Percentiles rank a stretch among this genome's conserved stretches.
These are phyloP conservation scores for Glyphotaelius pellucidus DNA, from an alignment of 2,888 invertebrate genomes.

Conservation along the genomic window DNA sequence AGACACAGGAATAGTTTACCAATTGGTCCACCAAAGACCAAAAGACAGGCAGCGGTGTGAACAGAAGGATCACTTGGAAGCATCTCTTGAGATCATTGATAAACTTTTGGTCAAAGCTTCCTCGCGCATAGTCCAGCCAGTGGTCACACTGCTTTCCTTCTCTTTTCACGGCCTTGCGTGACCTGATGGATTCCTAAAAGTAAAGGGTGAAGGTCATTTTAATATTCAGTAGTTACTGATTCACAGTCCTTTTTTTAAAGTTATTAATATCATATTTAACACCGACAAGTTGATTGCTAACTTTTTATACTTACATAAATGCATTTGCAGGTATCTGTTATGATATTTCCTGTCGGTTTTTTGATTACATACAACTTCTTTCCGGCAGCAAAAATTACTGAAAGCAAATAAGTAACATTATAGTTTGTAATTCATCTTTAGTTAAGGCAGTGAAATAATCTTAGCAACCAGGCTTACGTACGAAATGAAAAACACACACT, in stretches of 20 bases:
- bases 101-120: conserved; percentile 82
- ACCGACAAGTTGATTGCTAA: not conserved
- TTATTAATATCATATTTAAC: not conserved
- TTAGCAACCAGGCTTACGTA: too few species aligned
- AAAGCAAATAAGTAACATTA: conserved; percentile 67
- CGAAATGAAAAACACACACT: too few species aligned
- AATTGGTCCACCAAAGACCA: conserved; percentile 97
- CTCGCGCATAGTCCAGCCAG: conserved; percentile 93
- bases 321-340: conserved; percentile 81
- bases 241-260: not conserved
- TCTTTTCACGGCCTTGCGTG: conserved; percentile 67
- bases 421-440: not conserved
- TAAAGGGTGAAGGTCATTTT: not conserved
- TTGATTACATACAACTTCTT: conserved; percentile 80
- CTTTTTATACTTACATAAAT: conserved; percentile 78
- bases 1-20: conserved; percentile 71
- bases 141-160: conserved; percentile 73
- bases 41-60: conserved; percentile 92
- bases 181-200: conserved; percentile 75
- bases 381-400: conserved; percentile 85
- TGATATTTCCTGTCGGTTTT: conserved; percentile 83
- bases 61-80: conserved; percentile 86
- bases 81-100: conserved; percentile 89
- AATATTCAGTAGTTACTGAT: not conserved
- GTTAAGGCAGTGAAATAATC: not conserved